A percentile compares a stretch with the other conserved stretches of the same genome.
phyloP scores from a whole-genome alignment of 1,140 invertebrate species.

The Euwallacea similis region DNA sequence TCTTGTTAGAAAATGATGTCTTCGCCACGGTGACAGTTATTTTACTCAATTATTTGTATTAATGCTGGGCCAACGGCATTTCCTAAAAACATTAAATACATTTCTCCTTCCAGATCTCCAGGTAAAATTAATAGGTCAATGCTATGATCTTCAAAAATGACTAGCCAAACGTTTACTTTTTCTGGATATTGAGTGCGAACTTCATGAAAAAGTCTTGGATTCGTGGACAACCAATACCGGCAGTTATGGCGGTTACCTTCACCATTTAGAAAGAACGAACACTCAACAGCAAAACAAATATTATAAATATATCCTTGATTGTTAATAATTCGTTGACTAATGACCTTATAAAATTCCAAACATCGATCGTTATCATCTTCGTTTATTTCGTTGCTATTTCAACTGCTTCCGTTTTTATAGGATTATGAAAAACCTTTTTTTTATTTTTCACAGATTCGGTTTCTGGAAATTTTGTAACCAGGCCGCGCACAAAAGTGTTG shows the following conservation, averaged over 20 bases:
- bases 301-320: background rate
- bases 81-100: no score
- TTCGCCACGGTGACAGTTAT: background rate
- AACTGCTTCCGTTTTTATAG: background rate
- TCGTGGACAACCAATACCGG: background rate
- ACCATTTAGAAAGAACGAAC: background rate
- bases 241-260: background rate
- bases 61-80: no score
- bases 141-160: background rate
- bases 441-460: background rate
- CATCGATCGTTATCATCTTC: background rate
- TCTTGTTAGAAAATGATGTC: background rate
- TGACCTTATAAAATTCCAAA: background rate
- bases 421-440: background rate
- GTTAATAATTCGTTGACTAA: background rate
- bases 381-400: no score
- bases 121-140: background rate
- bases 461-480: background rate
- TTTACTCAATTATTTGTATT: no score
- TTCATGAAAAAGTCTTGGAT: slow-evolving; percentile 3
- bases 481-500: background rate
- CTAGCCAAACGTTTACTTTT: background rate
- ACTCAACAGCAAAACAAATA: background rate
- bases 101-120: background rate
- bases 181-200: background rate